These are phyloP conservation scores for Pelmatolapia mariae DNA, from an alignment of 2,113 vertebrate species.

Conservation along the genomic window DNA sequence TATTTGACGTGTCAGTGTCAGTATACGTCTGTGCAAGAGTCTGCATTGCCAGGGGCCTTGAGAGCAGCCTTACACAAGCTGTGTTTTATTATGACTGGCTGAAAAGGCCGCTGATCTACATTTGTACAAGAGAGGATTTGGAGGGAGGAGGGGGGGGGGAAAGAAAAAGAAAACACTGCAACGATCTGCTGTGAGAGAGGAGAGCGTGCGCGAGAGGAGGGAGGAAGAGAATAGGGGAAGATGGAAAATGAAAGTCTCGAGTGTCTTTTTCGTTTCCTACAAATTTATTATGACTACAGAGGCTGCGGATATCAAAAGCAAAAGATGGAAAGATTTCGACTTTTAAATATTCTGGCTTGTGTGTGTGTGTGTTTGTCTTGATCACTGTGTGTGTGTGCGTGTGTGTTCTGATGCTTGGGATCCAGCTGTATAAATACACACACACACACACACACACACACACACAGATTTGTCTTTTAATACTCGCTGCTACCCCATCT, in stretches of 20 bases:
- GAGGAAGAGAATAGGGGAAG: background rate
- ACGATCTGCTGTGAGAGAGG: constrained; percentile 54
- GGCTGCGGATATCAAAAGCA: constrained; percentile 25
- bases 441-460: background rate
- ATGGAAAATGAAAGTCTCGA: constrained; percentile 38
- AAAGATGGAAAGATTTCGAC: background rate
- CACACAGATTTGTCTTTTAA: constrained; percentile 17
- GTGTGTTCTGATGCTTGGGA: background rate
- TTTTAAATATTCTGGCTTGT: background rate
- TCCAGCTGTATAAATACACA: constrained; percentile 51
- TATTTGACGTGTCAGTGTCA: background rate
- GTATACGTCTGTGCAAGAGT: background rate
- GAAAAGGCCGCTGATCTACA: constrained; percentile 47
- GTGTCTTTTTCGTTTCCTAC: background rate
- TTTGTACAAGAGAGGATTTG: constrained; percentile 35
- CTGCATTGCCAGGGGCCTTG: constrained; percentile 38
- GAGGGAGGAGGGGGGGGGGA: rapidly evolving
- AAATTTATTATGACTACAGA: constrained; percentile 40
- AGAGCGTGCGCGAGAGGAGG: background rate
- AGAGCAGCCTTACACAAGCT: constrained; percentile 48
- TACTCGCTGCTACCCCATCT: constrained; percentile 1
- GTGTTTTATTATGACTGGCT: constrained; percentile 64
- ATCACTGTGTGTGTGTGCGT: background rate
- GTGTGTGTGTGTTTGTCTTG: background rate
- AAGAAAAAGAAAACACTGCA: background rate